Conservation (phyloP, 2,888 invertebrate genomes). For the Pseudanteris insignis region DNA sequence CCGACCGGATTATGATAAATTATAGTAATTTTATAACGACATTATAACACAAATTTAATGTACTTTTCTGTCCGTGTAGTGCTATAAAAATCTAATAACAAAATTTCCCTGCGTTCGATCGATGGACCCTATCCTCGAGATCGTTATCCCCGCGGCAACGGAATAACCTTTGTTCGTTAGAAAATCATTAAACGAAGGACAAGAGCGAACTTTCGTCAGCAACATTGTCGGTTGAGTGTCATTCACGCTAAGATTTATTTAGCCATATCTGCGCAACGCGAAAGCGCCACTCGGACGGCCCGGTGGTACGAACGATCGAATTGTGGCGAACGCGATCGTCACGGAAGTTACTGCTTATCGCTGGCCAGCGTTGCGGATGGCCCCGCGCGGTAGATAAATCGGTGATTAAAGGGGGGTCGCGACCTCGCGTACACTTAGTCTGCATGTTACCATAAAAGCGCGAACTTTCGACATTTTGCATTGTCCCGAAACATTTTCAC, state of each 20-base stretch:
- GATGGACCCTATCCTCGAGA: too few species aligned
- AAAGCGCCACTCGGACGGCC: conserved; percentile 48
- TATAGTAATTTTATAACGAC: too few species aligned
- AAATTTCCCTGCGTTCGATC: too few species aligned
- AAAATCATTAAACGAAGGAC: too few species aligned
- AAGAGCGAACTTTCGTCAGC: too few species aligned
- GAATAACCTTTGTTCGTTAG: neutral
- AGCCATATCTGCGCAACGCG: conserved; percentile 50
- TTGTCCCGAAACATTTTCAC: conserved; percentile 45
- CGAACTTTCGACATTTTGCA: conserved; percentile 44
- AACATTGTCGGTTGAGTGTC: too few species aligned
- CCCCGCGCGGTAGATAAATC: conserved; percentile 51
- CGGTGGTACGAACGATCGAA: conserved; percentile 2
- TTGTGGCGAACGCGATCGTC: conserved; percentile 41
- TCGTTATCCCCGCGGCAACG: conserved; percentile 1
- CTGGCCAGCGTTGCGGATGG: conserved; percentile 40
- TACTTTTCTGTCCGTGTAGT: too few species aligned
- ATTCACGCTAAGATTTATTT: too few species aligned
- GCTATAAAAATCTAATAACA: too few species aligned
- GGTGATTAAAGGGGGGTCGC: conserved; percentile 52
- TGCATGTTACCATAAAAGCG: conserved; percentile 39
- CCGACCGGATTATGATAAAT: too few species aligned
- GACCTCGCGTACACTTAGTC: conserved; percentile 49
- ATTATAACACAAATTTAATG: too few species aligned
- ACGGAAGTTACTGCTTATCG: conserved; percentile 46